Percentiles rank a stretch among this genome's conserved stretches.
Evolutionary conservation across 2,113 vertebrate genomes (phyloP).

Genomic region (Upupa epops): DNA sequence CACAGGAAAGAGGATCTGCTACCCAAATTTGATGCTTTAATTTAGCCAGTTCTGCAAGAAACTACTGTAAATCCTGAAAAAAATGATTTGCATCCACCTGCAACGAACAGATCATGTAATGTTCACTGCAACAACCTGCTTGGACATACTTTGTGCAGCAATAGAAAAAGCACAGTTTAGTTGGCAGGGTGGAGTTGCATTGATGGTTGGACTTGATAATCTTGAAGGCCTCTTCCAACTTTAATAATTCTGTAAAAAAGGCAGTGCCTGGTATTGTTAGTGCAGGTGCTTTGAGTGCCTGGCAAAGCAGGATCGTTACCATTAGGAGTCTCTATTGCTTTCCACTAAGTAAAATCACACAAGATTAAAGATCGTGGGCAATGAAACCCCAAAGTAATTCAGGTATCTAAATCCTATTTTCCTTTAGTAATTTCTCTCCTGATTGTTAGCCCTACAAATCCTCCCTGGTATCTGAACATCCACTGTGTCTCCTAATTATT

Average conservation of each 20-base stretch:
- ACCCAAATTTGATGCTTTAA: not conserved
- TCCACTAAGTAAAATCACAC: no score
- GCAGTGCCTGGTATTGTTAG: not conserved
- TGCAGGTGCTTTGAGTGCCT: not conserved
- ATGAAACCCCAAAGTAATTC: no score
- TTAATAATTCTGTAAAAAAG: no score
- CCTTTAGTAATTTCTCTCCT: not conserved
- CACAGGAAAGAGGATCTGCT: not conserved
- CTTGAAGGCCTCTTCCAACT: no score
- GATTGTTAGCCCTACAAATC: not conserved
- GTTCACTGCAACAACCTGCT: no score
- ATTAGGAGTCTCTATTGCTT: not conserved
- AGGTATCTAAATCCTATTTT: not conserved
- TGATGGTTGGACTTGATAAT: no score
- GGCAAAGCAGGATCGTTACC: not conserved
- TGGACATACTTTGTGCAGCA: not conserved
- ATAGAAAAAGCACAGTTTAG: not conserved
- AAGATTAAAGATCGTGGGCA: no score
- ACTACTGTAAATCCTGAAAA: not conserved
- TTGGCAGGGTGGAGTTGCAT: no score
- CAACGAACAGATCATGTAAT: no score
- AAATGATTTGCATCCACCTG: not conserved
- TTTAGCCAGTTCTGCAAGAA: not conserved
- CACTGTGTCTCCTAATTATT: rapidly evolving
- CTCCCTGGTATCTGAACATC: not conserved